These are phyloP conservation scores for Ernsta delagoae DNA, from an alignment of 2,888 invertebrate species.

Conservation along the genomic window DNA sequence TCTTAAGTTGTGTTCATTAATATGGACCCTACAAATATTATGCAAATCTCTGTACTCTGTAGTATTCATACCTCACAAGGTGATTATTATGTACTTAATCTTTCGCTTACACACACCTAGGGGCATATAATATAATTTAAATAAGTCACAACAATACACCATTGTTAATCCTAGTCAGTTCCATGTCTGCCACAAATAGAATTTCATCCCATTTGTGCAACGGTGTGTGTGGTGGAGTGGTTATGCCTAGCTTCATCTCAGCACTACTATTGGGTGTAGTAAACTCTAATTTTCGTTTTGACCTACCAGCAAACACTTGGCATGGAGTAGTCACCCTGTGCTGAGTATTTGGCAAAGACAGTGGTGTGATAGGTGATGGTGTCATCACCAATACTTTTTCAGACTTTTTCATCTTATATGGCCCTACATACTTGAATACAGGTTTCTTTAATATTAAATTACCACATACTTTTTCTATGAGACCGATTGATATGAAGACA, in stretches of 20 bases:
- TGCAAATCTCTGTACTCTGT: too few relatives aligned
- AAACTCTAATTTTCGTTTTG: conserved; percentile 80
- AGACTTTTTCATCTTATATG: conserved; percentile 68
- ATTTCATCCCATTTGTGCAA: conserved; percentile 85
- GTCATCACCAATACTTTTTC: conserved; percentile 58
- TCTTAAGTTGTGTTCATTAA: too few relatives aligned
- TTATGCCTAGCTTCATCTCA: conserved; percentile 65
- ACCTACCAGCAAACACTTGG: conserved; percentile 68
- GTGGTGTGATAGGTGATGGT: conserved; percentile 73
- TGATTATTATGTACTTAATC: conserved; percentile 7
- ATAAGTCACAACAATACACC: conserved; percentile 66
- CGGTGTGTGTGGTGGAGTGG: conserved; percentile 75
- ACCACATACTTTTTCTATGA: conserved; percentile 88
- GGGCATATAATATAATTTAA: conserved; percentile 48
- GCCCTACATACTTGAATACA: conserved; percentile 87
- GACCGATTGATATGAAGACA: conserved; percentile 89
- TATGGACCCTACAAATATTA: too few relatives aligned
- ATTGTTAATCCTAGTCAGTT: conserved; percentile 83
- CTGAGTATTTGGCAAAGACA: conserved; percentile 60
- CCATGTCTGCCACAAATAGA: conserved; percentile 84
- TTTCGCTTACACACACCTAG: conserved; percentile 3
- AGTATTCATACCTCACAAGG: background rate
- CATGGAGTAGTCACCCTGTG: conserved; percentile 56
- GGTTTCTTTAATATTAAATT: conserved; percentile 87
- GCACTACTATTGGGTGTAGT: conserved; percentile 68